Conservation (phyloP, 2,797 vertebrate species). For the Leptatherina wallacei region DNA sequence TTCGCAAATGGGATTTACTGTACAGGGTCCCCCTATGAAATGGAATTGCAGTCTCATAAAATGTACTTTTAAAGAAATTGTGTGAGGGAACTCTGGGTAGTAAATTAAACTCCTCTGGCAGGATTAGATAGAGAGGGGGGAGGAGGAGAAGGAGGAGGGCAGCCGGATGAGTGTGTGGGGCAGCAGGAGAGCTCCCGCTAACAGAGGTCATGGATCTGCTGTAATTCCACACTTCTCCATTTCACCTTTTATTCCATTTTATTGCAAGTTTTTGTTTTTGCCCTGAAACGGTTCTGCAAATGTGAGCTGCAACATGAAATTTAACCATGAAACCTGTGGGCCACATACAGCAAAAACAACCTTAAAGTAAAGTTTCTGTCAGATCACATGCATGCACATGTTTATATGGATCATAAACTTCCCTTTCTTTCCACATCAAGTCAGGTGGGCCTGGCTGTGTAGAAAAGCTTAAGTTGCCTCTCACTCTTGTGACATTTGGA, state of each 20-base stretch:
- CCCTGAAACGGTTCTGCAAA: slow-evolving; percentile 37
- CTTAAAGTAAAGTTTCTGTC: slow-evolving; percentile 27
- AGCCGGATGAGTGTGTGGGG: slow-evolving; percentile 54
- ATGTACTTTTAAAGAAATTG: slow-evolving; percentile 87
- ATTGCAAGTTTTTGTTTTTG: slow-evolving; percentile 30
- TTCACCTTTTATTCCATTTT: slow-evolving; percentile 42
- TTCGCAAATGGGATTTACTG: slow-evolving; percentile 85
- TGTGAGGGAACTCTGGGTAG: slow-evolving; percentile 80
- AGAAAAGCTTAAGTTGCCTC: slow-evolving; percentile 64
- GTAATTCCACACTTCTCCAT: slow-evolving; percentile 63
- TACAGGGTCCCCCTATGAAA: slow-evolving; percentile 78
- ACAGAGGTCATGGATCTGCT: slow-evolving; percentile 67
- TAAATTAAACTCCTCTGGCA: slow-evolving; percentile 84
- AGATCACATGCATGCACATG: background rate
- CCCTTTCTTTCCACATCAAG: slow-evolving; percentile 26
- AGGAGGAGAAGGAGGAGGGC: slow-evolving; percentile 49
- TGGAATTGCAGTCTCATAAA: slow-evolving; percentile 86
- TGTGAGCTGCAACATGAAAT: slow-evolving; percentile 1
- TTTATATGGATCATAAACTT: background rate
- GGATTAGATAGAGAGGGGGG: slow-evolving; percentile 76
- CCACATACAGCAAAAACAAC: background rate
- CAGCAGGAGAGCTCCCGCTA: slow-evolving; percentile 37
- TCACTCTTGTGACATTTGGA: slow-evolving; percentile 71
- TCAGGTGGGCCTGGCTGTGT: slow-evolving; percentile 52
- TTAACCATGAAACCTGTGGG: background rate